Conservation (phyloP, 2,888 invertebrate genomes). For the Clusia tigrina region DNA sequence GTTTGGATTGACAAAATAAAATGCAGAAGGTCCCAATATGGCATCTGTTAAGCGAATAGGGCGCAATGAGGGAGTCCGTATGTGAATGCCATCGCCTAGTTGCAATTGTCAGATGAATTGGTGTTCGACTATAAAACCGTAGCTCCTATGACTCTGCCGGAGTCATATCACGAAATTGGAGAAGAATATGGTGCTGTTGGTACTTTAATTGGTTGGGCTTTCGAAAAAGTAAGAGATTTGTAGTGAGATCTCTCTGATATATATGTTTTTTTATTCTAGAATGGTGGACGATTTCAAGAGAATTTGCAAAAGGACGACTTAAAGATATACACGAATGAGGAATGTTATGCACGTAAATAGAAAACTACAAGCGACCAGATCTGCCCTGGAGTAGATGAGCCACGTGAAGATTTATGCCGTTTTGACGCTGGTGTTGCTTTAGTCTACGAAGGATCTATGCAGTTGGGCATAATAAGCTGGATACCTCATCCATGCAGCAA, state of each 20-base stretch:
- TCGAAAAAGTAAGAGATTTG: too few relatives aligned
- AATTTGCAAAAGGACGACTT: constrained; percentile 60
- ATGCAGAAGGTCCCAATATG: too few relatives aligned
- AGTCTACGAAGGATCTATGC: constrained; percentile 45
- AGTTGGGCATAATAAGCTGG: constrained; percentile 66
- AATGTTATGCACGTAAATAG: constrained; percentile 54
- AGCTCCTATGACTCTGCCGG: too few relatives aligned
- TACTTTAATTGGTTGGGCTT: too few relatives aligned
- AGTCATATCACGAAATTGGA: too few relatives aligned
- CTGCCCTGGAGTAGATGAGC: constrained; percentile 60
- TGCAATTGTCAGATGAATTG: constrained; percentile 42
- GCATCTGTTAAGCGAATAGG: too few relatives aligned
- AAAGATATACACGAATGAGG: constrained; percentile 58
- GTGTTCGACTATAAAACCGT: too few relatives aligned
- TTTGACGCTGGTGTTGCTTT: constrained; percentile 62
- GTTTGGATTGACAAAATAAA: too few relatives aligned
- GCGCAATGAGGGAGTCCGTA: too few relatives aligned
- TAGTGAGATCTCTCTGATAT: too few relatives aligned
- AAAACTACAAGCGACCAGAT: constrained; percentile 55
- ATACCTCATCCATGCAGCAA: constrained; percentile 64
- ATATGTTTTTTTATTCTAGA: constrained; percentile 50
- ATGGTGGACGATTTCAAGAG: constrained; percentile 51
- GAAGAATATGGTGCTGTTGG: too few relatives aligned
- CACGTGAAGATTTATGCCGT: constrained; percentile 57
- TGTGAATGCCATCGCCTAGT: too few relatives aligned